phyloP scores from a whole-genome alignment of 2,888 invertebrate genomes.

The Epinotia demarniana region DNA sequence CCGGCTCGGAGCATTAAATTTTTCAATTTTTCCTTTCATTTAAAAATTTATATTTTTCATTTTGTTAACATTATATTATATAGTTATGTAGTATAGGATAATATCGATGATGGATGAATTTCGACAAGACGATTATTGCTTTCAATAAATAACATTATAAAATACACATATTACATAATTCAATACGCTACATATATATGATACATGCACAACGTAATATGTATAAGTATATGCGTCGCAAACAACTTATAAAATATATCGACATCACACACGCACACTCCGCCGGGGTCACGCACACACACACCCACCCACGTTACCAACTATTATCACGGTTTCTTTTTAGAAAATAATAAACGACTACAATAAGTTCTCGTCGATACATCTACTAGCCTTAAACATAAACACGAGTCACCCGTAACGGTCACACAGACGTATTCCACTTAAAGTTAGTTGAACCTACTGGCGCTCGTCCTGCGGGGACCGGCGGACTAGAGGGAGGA shows the following conservation, averaged over 20 bases:
- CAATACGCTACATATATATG: constrained; percentile 50
- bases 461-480: constrained; percentile 61
- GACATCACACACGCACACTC: constrained; percentile 67
- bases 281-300: constrained; percentile 64
- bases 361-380: constrained; percentile 75
- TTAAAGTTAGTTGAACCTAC: constrained; percentile 62
- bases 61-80: neutral
- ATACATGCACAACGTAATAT: constrained; percentile 51
- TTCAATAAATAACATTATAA: constrained; percentile 48
- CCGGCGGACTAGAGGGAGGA: constrained; percentile 79
- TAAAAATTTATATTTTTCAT: too few relatives aligned
- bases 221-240: constrained; percentile 61
- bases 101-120: constrained; percentile 45
- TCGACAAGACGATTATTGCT: constrained; percentile 48
- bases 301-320: constrained; percentile 77
- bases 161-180: constrained; percentile 48
- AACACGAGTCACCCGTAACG: constrained; percentile 77
- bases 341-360: constrained; percentile 72
- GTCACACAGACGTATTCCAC: constrained; percentile 73
- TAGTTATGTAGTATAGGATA: neutral
- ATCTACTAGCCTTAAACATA: constrained; percentile 82
- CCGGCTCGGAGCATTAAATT: too few relatives aligned
- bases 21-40: too few relatives aligned
- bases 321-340: constrained; percentile 84
- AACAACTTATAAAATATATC: constrained; percentile 65